Base-by-base conservation (phyloP, 92 coral and sea anemone genomes). In the Chrysogorgia sp. region DNA sequence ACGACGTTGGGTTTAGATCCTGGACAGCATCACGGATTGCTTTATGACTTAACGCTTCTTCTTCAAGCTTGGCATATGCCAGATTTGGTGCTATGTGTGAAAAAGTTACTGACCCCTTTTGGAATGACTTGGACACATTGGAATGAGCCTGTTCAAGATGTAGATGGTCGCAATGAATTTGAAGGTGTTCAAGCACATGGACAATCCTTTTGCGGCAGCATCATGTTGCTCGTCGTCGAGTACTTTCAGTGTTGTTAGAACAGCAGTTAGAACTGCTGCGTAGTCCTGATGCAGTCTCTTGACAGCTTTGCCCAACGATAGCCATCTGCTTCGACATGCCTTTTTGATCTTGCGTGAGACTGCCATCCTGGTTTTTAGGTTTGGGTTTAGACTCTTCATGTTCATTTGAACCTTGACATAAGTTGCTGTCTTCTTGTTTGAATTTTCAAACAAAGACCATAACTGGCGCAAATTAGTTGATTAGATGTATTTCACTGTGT, bases 131-230 rank as follows among this genome's bases (percentile, higher is more conserved):
- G 68, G 80, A 75, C 14, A 34, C 68, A 77, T 77, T 47, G 74
- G 82, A 69, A 62, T 77, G 26, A 62, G 28, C 49, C 68, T 67
- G 74, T 62, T 45, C 26, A 77, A 77, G 9, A 77, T 77, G 34
- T 77, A 77, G 70, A 37, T 77, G 14, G 63, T 32, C 34, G 22
- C 74, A 62, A 45, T 63, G 62, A 77, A 77, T 69, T 77, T 77
- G 82, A 77, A 77, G 34, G 82, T 61, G 82, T 26, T 77, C 43
- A 61, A 43, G 43, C 60, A 72, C 50, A 62, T 77, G 31, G 61
- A 77, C 29, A 77, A 40, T 28, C 82, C 82, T 58, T 77, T 77
- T 30, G 74, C 82, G 40, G 82, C 82, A 22, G 82, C 74, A 77
- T 77, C 74, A 24, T 77, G 74, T 26, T 75, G 53, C 68, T 76